Evolutionary conservation across 2,888 invertebrate species (phyloP).

Genomic region (Apotomis turbidana): DNA sequence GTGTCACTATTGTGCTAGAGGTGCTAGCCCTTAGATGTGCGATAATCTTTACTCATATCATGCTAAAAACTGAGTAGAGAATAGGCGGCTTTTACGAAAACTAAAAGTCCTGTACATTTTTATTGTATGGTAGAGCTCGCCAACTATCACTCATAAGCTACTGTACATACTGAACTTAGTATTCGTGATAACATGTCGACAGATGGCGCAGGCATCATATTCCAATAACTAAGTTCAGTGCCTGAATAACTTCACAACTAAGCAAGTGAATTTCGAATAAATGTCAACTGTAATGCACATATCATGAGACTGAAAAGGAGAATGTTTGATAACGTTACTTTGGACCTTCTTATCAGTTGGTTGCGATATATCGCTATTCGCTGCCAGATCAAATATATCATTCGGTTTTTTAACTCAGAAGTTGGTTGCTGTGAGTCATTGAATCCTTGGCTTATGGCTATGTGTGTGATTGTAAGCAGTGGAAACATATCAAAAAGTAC

Average conservation of each 20-base stretch:
- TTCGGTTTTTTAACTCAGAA: not conserved
- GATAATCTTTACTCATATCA: no score
- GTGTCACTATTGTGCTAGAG: no score
- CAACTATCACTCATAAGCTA: constrained; percentile 4
- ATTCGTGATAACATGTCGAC: constrained; percentile 21
- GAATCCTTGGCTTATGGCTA: no score
- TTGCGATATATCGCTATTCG: not conserved
- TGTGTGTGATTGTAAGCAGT: no score
- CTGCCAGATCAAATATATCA: not conserved
- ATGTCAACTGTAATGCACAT: not conserved
- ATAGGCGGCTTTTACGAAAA: no score
- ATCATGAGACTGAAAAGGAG: not conserved
- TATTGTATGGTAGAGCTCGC: no score
- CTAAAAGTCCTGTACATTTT: no score
- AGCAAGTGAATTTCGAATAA: not conserved
- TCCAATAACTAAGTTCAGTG: constrained; percentile 16
- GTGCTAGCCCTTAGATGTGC: no score
- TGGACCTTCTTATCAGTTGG: not conserved
- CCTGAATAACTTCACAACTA: not conserved
- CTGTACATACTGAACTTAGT: constrained; percentile 26
- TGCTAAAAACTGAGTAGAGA: no score
- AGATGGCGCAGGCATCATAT: constrained; percentile 37
- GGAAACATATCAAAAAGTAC: no score
- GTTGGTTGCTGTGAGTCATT: no score
- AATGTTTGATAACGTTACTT: not conserved